Conservation (phyloP, 2,113 vertebrate genomes). For the Platycercus adscitus region DNA sequence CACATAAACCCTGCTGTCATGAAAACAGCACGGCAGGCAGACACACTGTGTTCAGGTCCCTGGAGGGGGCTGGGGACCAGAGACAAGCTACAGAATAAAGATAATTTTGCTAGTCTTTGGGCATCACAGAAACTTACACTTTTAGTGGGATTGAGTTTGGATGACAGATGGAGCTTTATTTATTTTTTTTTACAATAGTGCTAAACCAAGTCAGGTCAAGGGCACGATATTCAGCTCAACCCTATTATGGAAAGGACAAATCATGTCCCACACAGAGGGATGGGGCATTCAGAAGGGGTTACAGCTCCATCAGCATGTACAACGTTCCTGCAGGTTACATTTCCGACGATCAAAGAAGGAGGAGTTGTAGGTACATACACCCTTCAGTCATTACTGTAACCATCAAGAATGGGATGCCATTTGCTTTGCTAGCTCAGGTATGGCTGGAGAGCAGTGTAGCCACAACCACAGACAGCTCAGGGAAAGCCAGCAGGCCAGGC, state of each 20-base stretch:
- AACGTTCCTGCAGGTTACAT: rapidly evolving
- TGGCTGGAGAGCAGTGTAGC: not conserved
- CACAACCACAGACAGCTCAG: not conserved
- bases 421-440: not conserved
- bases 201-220: not conserved
- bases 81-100: not conserved
- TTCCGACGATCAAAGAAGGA: not conserved
- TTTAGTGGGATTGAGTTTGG: not conserved
- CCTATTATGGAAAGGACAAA: not conserved
- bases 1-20: not conserved
- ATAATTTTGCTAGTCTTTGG: not conserved
- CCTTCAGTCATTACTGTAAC: not conserved
- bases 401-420: not conserved
- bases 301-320: not conserved
- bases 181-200: not conserved
- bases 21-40: not conserved
- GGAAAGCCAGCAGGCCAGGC: not conserved
- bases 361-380: not conserved
- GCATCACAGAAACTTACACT: not conserved
- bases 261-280: not conserved
- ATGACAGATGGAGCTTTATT: not conserved
- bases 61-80: not conserved
- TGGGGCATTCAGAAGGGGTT: not conserved
- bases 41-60: not conserved
- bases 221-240: not conserved